These are phyloP conservation scores for Gastrophysa polygoni DNA, from an alignment of 2,888 invertebrate species.

Conservation along the genomic window DNA sequence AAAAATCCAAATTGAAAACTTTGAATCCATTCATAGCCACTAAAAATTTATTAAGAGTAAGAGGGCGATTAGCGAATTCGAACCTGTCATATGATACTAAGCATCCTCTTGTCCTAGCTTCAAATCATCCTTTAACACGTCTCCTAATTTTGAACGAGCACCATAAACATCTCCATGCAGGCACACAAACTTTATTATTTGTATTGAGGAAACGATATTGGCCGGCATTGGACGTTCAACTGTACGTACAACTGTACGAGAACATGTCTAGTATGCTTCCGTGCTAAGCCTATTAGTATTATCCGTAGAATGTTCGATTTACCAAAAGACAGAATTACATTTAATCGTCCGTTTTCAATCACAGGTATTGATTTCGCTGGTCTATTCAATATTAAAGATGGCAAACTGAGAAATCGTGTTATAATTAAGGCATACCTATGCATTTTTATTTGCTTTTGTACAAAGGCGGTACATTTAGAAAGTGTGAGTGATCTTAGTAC, in stretches of 20 bases:
- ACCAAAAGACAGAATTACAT: slow-evolving; percentile 23
- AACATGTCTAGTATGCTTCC: slow-evolving; percentile 28
- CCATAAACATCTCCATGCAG: slow-evolving; percentile 2
- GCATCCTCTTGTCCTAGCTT: too few species aligned
- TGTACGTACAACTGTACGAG: too few species aligned
- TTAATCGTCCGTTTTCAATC: slow-evolving; percentile 28
- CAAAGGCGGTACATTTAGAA: slow-evolving; percentile 32
- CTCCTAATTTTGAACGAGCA: slow-evolving; percentile 8
- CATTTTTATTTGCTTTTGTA: slow-evolving; percentile 30
- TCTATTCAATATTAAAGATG: slow-evolving; percentile 30
- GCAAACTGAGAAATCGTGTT: slow-evolving; percentile 26
- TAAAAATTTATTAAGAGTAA: not conserved
- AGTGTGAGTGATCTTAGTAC: too few species aligned
- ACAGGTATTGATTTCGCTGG: slow-evolving; percentile 31
- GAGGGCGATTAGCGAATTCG: not conserved
- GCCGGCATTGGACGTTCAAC: too few species aligned
- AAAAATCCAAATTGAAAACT: too few species aligned
- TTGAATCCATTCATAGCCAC: too few species aligned
- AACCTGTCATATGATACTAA: not conserved
- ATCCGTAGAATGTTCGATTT: slow-evolving; percentile 25
- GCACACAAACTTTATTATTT: slow-evolving; percentile 7
- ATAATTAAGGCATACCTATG: slow-evolving; percentile 31
- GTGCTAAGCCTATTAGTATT: slow-evolving; percentile 15
- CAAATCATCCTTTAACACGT: too few species aligned
- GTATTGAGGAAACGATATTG: slow-evolving; percentile 20